A percentile compares a stretch with the other conserved stretches of the same genome.
Conservation (phyloP, 2,888 invertebrate genomes). For the Platycheirus rosarum region DNA sequence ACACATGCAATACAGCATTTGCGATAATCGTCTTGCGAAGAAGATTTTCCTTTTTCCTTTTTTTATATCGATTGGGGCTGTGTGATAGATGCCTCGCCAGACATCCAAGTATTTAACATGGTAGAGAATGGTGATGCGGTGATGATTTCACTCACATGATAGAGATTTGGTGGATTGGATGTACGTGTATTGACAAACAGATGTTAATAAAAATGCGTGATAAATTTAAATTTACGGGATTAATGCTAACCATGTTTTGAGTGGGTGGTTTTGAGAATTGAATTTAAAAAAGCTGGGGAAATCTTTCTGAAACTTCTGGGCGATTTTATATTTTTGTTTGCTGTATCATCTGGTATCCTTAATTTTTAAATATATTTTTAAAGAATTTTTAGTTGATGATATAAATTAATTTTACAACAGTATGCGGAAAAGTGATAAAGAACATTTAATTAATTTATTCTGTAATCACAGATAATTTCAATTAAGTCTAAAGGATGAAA, state of each 20-base stretch:
- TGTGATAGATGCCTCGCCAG: slow-evolving; percentile 68
- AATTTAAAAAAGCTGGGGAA: slow-evolving; percentile 5
- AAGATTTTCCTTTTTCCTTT: slow-evolving; percentile 44
- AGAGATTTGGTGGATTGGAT: slow-evolving; percentile 36
- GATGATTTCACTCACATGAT: slow-evolving; percentile 41
- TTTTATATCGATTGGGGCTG: slow-evolving; percentile 52
- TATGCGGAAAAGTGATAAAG: too few species aligned
- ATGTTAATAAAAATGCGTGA: slow-evolving; percentile 68
- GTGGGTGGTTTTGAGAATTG: slow-evolving; percentile 39
- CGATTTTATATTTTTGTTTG: neutral
- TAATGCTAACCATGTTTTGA: slow-evolving; percentile 49
- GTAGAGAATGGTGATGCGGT: neutral
- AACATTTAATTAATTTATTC: too few species aligned
- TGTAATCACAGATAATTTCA: too few species aligned
- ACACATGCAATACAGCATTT: slow-evolving; percentile 38
- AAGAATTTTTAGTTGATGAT: too few species aligned
- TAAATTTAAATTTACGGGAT: slow-evolving; percentile 68
- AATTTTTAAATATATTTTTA: too few species aligned
- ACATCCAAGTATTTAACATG: slow-evolving; percentile 18
- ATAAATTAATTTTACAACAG: too few species aligned
- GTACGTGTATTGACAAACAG: slow-evolving; percentile 62
- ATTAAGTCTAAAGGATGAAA: too few species aligned
- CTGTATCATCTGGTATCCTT: too few species aligned
- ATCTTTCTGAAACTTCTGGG: neutral
- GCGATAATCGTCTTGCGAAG: slow-evolving; percentile 37